Percentiles rank a stretch among this genome's conserved stretches.
Evolutionary conservation across 2,113 vertebrate species (phyloP).

Genomic region (Corythaeola cristata): DNA sequence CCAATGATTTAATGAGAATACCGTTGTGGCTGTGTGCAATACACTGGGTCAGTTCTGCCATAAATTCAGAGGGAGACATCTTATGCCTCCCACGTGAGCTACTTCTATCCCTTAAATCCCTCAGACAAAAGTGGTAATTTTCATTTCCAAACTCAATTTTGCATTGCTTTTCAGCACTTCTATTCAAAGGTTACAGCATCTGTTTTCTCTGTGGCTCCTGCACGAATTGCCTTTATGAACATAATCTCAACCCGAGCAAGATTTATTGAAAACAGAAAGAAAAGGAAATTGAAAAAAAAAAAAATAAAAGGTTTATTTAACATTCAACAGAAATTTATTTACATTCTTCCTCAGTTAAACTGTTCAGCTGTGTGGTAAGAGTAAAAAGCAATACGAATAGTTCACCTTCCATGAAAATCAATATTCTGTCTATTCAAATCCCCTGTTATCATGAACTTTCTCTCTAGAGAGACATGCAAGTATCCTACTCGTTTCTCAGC

Average conservation of each 20-base stretch:
- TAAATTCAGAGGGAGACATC: neutral
- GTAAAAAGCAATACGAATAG: neutral
- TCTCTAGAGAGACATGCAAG: neutral
- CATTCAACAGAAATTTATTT: neutral
- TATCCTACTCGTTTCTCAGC: neutral
- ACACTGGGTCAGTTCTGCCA: neutral
- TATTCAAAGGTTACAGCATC: neutral
- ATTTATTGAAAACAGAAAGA: neutral
- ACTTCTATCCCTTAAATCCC: neutral
- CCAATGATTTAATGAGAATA: neutral
- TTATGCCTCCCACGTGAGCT: neutral
- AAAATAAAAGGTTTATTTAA: neutral
- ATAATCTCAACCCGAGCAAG: neutral
- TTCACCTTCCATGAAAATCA: neutral
- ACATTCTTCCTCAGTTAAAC: neutral
- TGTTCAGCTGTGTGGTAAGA: neutral
- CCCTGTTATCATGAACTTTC: neutral
- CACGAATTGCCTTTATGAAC: neutral
- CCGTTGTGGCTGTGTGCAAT: accelerated
- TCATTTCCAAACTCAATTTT: neutral
- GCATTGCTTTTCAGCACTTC: neutral
- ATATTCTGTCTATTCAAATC: neutral
- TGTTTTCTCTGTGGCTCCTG: neutral
- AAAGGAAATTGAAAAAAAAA: neutral
- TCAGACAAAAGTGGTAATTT: neutral